Evolutionary conservation across 2,113 vertebrate genomes (phyloP), one percentile per base, ranked within the genome.

Genomic region (Fukomys damarensis): DNA sequence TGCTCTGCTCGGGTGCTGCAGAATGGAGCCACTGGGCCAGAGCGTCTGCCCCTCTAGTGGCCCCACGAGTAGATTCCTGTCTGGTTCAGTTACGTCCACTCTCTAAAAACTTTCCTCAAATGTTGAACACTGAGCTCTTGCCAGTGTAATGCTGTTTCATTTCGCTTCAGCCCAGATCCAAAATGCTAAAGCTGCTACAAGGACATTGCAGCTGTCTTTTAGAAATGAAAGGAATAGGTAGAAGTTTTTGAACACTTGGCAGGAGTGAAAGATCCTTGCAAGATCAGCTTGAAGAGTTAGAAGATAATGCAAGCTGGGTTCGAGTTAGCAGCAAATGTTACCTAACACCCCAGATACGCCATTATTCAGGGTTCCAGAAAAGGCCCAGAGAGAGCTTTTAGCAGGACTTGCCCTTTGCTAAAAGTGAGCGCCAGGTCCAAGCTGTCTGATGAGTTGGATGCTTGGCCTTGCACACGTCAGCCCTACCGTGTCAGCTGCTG

Each of bases 61-160:
- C 43, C 54, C 5, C n/a, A 16, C 35, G 70, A 90, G 76, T 66
- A 84, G 93, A 85, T 79, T 81, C 72, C 66, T 93, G 76, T 82
- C 92, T 86, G 32, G 91, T 95, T 92, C 90, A 58, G 65, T 93
- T 35, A 80, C 8, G 5, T 1, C 4, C 70, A 82, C 32, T 84
- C 63, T 58, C 95, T 96, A 65, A 94, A 83, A 94, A 86, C 81
- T n/a, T 94, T 94, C 63, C 94, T 93, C 68, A 95, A 97, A 68
- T 86, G 72, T 54, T 93, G 74, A 66, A 84, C 30, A 22, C 96
- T 94, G 96, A 96, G 81, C 89, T 93, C 68, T 14, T 52, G 84
- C 91, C 93, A 94, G 89, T 86, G n/a, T 41, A 65, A 77, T 52
- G 58, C 87, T 3, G 0, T 92, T 96, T 92, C 92, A 61, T 92